Conservation (phyloP, 2,888 invertebrate species). For the Philopedon plagiatum region DNA sequence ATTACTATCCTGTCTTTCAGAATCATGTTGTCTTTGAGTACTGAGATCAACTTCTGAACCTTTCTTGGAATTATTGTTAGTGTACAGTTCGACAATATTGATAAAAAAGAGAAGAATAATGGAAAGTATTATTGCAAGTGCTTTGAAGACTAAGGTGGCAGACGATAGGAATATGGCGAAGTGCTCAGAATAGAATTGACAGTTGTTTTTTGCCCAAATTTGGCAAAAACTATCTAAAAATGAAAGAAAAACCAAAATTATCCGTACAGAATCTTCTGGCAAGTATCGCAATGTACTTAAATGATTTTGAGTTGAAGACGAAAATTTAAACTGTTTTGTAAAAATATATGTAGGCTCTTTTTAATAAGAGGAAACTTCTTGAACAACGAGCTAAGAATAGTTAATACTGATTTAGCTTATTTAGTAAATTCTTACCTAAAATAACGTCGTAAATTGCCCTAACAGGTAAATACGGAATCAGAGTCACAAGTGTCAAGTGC, state of each 20-base stretch:
- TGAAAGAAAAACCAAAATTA: neutral
- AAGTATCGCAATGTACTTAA: too few species aligned
- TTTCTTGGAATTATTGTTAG: conserved; percentile 33
- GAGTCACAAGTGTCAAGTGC: conserved; percentile 71
- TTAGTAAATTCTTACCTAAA: conserved; percentile 67
- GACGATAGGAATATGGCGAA: conserved; percentile 59
- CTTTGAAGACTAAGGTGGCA: conserved; percentile 58
- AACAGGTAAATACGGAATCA: conserved; percentile 75
- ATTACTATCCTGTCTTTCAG: neutral
- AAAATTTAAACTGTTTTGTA: too few species aligned
- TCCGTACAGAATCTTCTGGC: too few species aligned
- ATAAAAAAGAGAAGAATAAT: conserved; percentile 54
- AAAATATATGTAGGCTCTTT: too few species aligned
- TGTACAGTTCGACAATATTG: conserved; percentile 53
- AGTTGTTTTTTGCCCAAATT: conserved; percentile 53
- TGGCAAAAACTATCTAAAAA: conserved; percentile 58
- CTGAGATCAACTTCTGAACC: conserved; percentile 29
- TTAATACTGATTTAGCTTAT: neutral
- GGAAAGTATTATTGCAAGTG: conserved; percentile 55
- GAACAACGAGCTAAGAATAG: too few species aligned
- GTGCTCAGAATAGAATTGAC: conserved; percentile 58
- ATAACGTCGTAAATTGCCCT: conserved; percentile 76
- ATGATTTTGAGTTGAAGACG: too few species aligned
- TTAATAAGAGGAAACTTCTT: too few species aligned
- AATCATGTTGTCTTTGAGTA: conserved; percentile 22